Evolutionary conservation across 2,888 invertebrate genomes (phyloP).

Genomic region (Phorcus lineatus): DNA sequence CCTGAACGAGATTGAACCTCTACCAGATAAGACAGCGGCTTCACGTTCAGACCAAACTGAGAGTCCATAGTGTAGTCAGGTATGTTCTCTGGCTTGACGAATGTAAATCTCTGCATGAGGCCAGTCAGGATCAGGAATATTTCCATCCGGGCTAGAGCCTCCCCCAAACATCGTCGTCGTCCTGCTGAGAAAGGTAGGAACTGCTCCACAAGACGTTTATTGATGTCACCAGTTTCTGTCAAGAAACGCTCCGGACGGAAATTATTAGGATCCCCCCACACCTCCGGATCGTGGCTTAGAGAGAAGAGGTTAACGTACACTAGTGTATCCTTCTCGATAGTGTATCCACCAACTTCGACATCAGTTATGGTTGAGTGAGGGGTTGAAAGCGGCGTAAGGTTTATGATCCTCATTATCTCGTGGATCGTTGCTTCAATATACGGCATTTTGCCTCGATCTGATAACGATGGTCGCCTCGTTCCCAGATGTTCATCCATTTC

Average conservation of each 20-base stretch:
- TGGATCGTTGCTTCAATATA: conserved; percentile 50
- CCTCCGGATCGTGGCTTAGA: conserved; percentile 27
- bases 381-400: conserved; percentile 47
- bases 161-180: conserved; percentile 56
- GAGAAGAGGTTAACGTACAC: conserved; percentile 37
- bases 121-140: conserved; percentile 51
- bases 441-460: conserved; percentile 41
- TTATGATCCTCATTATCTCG: conserved; percentile 47
- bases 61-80: background rate
- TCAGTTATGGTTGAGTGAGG: conserved; percentile 50
- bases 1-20: background rate
- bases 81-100: conserved; percentile 16
- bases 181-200: conserved; percentile 53
- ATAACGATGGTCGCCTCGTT: conserved; percentile 31
- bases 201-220: conserved; percentile 29
- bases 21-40: conserved; percentile 22
- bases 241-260: conserved; percentile 40
- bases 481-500: conserved; percentile 56
- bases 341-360: conserved; percentile 35
- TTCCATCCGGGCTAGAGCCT: conserved; percentile 55
- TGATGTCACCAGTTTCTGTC: conserved; percentile 21
- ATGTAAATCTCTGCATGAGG: conserved; percentile 47
- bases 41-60: conserved; percentile 25
- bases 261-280: conserved; percentile 39
- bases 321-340: conserved; percentile 41